Evolutionary conservation across 2,797 vertebrate genomes (phyloP).

Genomic region (Hemitrygon akajei): DNA sequence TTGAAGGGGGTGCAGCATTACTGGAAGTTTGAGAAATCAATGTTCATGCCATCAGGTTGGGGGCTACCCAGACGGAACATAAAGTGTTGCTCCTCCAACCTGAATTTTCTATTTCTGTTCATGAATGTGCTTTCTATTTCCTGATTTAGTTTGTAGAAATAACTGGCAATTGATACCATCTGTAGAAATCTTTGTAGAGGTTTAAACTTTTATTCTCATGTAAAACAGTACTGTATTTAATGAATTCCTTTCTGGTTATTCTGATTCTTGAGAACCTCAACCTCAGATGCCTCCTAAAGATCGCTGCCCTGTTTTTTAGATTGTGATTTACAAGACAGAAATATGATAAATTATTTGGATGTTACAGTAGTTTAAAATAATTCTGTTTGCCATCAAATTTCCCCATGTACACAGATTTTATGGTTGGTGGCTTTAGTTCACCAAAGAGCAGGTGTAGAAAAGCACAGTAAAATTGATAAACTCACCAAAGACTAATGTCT

Average conservation of each 20-base stretch:
- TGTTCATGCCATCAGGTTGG: no score
- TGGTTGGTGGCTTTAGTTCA: background rate
- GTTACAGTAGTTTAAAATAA: background rate
- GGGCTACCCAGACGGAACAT: no score
- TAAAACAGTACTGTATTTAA: background rate
- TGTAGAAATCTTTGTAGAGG: no score
- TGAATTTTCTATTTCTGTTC: background rate
- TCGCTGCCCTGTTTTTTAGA: no score
- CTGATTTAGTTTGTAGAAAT: no score
- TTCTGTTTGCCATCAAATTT: background rate
- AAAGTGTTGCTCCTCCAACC: no score
- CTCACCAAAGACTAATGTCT: background rate
- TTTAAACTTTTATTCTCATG: no score
- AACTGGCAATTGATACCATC: no score
- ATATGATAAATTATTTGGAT: background rate
- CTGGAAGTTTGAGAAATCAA: no score
- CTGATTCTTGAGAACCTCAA: background rate
- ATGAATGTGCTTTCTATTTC: background rate
- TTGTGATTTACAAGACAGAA: background rate
- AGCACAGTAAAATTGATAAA: background rate
- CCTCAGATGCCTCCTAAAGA: background rate
- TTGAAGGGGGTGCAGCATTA: no score
- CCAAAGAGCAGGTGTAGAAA: background rate
- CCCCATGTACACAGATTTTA: background rate
- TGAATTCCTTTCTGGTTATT: background rate